A percentile compares a stretch with the other conserved stretches of the same genome.
These are phyloP conservation scores for Xestoiulus laeticollis DNA, from an alignment of 2,888 invertebrate genomes.

Conservation along the genomic window DNA sequence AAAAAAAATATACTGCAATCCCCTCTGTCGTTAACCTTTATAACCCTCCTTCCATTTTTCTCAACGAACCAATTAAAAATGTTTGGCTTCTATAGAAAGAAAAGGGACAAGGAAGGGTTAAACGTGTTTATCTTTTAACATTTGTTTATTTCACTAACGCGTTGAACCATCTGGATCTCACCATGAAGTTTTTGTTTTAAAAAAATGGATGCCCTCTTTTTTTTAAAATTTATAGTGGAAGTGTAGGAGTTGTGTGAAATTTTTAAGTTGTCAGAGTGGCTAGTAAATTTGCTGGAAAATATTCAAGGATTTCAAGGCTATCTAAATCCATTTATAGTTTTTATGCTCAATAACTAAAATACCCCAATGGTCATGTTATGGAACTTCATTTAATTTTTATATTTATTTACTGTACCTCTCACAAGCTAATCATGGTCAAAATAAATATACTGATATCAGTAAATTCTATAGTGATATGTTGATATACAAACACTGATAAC, in stretches of 20 bases:
- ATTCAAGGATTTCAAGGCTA: too few relatives aligned
- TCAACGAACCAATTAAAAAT: neutral
- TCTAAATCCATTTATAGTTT: too few relatives aligned
- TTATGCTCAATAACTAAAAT: too few relatives aligned
- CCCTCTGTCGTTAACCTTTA: neutral
- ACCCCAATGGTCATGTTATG: too few relatives aligned
- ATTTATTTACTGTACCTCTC: too few relatives aligned
- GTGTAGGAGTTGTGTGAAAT: neutral
- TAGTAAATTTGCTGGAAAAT: too few relatives aligned
- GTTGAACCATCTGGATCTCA: neutral
- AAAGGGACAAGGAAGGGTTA: neutral
- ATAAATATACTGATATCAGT: too few relatives aligned
- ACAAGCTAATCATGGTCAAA: too few relatives aligned
- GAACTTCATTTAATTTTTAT: too few relatives aligned
- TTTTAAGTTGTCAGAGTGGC: too few relatives aligned
- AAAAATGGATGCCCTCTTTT: neutral
- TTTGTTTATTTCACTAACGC: conserved; percentile 4
- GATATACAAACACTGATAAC: too few relatives aligned
- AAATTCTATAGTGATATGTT: too few relatives aligned
- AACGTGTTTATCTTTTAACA: neutral
- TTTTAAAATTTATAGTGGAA: neutral
- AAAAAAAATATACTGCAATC: neutral
- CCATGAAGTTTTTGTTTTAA: neutral
- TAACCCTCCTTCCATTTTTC: neutral
- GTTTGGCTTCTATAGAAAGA: neutral